Evolutionary conservation across 2,113 vertebrate species (phyloP).

Genomic region (Tragelaphus buxtoni): DNA sequence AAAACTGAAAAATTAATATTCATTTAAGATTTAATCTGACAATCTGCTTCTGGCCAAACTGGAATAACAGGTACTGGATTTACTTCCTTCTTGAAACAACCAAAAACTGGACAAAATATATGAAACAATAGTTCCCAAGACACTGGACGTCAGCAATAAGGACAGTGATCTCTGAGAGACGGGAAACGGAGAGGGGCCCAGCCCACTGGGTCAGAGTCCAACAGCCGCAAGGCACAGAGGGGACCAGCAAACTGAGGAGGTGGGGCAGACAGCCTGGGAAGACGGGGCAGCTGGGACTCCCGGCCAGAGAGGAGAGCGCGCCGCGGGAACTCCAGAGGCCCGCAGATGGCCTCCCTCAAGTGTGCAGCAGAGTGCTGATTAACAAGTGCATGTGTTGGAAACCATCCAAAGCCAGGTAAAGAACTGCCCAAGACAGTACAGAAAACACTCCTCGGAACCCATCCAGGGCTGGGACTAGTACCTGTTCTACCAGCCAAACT

Average conservation of each 20-base stretch:
- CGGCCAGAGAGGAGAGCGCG: not conserved
- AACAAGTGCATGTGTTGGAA: not conserved
- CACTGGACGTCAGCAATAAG: not conserved
- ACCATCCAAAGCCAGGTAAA: not conserved
- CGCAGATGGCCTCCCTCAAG: not conserved
- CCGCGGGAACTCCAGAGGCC: not conserved
- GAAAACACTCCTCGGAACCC: not conserved
- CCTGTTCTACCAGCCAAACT: not conserved
- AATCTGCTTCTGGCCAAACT: not conserved
- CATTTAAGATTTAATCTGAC: constrained; percentile 1
- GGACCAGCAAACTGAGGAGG: not conserved
- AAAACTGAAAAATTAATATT: not conserved
- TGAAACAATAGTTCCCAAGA: not conserved
- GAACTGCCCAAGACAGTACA: not conserved
- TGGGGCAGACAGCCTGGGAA: not conserved
- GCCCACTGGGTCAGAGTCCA: not conserved
- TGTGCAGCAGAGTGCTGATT: not conserved
- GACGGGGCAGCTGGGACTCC: not conserved
- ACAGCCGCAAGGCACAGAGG: not conserved
- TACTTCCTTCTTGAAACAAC: not conserved
- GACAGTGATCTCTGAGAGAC: not conserved
- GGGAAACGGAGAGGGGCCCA: not conserved
- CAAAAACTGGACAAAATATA: not conserved
- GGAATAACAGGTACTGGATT: not conserved
- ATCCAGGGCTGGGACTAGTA: not conserved